These are phyloP conservation scores for Microtus oregoni DNA, from an alignment of 2,113 vertebrate genomes.

Conservation along the genomic window DNA sequence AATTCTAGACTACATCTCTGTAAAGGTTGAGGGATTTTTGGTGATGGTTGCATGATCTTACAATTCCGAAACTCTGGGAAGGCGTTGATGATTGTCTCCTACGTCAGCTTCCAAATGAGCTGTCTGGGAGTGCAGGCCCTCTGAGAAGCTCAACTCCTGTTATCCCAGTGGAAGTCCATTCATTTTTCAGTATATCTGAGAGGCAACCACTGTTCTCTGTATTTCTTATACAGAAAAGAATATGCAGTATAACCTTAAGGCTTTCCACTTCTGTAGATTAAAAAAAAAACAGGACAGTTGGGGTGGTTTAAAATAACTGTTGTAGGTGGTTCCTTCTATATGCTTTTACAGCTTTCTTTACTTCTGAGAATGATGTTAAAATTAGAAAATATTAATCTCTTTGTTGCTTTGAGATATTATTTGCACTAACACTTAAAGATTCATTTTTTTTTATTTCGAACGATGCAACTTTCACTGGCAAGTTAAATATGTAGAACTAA, in stretches of 20 bases:
- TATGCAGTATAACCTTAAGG: not conserved
- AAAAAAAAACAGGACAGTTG: slow-evolving; percentile 19
- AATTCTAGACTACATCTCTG: not conserved
- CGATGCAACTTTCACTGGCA: slow-evolving; percentile 3
- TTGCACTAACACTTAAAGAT: not conserved
- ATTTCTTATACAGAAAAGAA: slow-evolving; percentile 25
- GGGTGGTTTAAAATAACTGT: slow-evolving; percentile 61
- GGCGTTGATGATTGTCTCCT: not conserved
- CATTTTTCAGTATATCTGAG: slow-evolving; percentile 14
- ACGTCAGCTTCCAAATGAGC: not conserved
- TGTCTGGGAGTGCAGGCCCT: not conserved
- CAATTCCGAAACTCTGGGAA: not conserved
- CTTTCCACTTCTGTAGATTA: not conserved
- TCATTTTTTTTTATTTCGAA: slow-evolving; percentile 56
- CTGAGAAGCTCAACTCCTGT: not conserved
- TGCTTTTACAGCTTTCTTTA: slow-evolving; percentile 66
- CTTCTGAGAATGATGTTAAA: slow-evolving; percentile 55
- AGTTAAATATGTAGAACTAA: not conserved
- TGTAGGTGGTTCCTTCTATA: slow-evolving; percentile 44
- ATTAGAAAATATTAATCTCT: slow-evolving; percentile 52
- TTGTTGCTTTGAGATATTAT: slow-evolving; percentile 64
- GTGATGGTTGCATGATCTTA: not conserved
- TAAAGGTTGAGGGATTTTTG: not conserved
- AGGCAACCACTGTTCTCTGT: not conserved
- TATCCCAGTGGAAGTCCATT: not conserved